phyloP scores from a whole-genome alignment of 2,888 invertebrate species.

The Cosmia trapezina region DNA sequence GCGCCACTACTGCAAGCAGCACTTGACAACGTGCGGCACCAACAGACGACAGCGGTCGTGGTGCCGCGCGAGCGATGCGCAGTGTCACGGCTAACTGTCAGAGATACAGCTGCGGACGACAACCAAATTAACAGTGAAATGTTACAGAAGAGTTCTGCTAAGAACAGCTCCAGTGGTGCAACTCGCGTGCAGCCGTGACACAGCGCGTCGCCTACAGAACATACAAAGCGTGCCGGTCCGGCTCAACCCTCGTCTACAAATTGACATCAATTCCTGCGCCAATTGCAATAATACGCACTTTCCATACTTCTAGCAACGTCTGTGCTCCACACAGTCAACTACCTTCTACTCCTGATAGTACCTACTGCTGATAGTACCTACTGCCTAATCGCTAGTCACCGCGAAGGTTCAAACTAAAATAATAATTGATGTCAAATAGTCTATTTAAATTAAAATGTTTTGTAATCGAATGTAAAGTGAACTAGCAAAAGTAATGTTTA shows the following conservation, averaged over 20 bases:
- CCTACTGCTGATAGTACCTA: constrained; percentile 45
- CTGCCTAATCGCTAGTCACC: constrained; percentile 25
- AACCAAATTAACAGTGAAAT: too few species aligned
- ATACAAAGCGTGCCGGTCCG: constrained; percentile 43
- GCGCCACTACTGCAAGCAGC: constrained; percentile 35
- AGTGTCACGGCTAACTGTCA: constrained; percentile 16
- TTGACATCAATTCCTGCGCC: constrained; percentile 45
- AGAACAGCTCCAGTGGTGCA: not conserved
- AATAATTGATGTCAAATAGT: constrained; percentile 37
- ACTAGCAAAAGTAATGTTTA: constrained; percentile 49
- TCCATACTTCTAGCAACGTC: not conserved
- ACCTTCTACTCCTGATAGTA: constrained; percentile 13
- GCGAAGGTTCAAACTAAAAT: constrained; percentile 12
- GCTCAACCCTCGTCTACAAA: constrained; percentile 45
- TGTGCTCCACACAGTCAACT: constrained; percentile 4
- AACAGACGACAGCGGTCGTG: constrained; percentile 48
- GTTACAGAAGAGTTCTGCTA: not conserved
- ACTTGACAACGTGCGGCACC: constrained; percentile 29
- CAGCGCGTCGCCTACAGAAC: constrained; percentile 29
- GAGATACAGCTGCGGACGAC: not conserved
- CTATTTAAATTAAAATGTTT: constrained; percentile 9
- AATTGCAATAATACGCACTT: constrained; percentile 16
- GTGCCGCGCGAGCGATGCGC: constrained; percentile 15
- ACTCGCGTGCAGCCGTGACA: constrained; percentile 22
- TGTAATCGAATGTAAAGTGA: constrained; percentile 27